Conservation (phyloP, 2,113 vertebrate species). For the Oplegnathus fasciatus region DNA sequence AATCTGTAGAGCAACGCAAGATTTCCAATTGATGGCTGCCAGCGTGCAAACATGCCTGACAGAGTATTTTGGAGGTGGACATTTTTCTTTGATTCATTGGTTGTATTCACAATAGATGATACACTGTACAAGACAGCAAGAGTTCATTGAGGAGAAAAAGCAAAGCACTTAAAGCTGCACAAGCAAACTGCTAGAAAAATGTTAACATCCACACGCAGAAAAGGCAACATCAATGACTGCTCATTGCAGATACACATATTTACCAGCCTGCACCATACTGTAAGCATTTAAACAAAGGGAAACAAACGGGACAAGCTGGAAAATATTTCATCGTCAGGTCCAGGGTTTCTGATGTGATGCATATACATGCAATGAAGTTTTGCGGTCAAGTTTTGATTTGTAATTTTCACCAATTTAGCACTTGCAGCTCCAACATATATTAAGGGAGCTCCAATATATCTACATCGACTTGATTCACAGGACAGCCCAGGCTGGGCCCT, state of each 20-base stretch:
- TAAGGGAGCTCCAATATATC: no score
- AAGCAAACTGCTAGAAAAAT: neutral
- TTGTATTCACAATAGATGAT: neutral
- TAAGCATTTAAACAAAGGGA: neutral
- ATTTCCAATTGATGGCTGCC: neutral
- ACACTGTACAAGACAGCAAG: neutral
- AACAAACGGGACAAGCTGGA: neutral
- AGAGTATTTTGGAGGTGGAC: neutral
- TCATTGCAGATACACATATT: neutral
- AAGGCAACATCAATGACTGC: neutral
- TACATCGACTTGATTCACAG: no score
- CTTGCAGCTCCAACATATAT: no score
- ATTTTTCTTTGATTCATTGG: neutral
- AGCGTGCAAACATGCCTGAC: neutral
- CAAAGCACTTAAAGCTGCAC: neutral
- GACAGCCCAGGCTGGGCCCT: no score
- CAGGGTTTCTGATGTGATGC: neutral
- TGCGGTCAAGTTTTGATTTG: neutral
- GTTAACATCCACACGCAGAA: neutral
- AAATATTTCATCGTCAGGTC: neutral
- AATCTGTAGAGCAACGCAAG: neutral
- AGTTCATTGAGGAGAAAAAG: neutral
- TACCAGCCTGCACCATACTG: rapidly evolving
- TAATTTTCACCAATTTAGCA: neutral
- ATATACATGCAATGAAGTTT: neutral